Evolutionary conservation across 2,113 vertebrate genomes (phyloP).

Genomic region (Pituophis catenifer): DNA sequence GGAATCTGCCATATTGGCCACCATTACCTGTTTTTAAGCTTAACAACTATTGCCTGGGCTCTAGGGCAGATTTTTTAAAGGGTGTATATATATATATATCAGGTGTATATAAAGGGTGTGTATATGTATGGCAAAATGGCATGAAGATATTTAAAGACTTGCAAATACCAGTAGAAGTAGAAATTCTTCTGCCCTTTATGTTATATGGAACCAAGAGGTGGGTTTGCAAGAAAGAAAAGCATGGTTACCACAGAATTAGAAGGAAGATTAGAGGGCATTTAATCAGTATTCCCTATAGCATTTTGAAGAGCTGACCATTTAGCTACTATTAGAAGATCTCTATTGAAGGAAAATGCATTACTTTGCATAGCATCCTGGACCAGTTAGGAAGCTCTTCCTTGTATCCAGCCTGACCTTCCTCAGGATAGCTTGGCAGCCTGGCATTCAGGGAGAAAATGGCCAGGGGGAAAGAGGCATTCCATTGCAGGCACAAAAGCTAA

Average conservation of each 20-base stretch:
- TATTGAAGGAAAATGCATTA: background rate
- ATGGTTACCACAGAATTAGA: background rate
- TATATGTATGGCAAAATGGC: background rate
- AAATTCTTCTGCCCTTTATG: background rate
- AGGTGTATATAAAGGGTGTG: too few relatives aligned
- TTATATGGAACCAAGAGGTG: background rate
- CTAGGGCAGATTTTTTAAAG: background rate
- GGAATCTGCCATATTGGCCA: background rate
- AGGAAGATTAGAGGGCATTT: background rate
- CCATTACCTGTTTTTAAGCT: background rate
- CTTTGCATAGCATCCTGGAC: background rate
- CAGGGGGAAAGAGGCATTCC: background rate
- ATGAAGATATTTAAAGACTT: background rate
- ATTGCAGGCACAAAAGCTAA: background rate
- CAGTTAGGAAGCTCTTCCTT: background rate
- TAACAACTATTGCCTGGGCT: background rate
- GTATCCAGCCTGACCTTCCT: background rate
- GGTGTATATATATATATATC: too few relatives aligned
- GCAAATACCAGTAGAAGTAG: background rate
- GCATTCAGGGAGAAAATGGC: background rate
- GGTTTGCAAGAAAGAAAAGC: background rate
- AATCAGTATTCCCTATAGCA: background rate
- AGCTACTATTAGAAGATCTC: background rate
- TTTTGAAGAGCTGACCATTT: background rate
- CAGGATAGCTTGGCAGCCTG: background rate